phyloP scores from a whole-genome alignment of 2,888 invertebrate species.

The Dynastes grantii region DNA sequence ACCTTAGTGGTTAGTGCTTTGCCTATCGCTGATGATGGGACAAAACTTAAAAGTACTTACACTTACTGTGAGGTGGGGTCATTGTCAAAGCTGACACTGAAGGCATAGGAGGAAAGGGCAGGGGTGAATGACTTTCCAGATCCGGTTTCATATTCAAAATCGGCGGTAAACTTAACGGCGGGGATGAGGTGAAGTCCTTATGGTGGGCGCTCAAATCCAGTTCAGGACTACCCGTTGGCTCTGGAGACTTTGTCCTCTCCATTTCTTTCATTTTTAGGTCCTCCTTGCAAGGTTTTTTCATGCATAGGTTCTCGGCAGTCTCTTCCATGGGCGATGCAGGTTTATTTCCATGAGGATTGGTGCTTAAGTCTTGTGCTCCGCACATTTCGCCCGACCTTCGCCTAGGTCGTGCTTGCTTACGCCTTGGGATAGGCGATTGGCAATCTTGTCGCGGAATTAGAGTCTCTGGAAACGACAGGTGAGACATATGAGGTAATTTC shows the following conservation, averaged over 20 bases:
- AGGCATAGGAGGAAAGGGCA: slow-evolving; percentile 83
- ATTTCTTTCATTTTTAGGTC: slow-evolving; percentile 56
- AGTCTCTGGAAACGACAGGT: slow-evolving; percentile 69
- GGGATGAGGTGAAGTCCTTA: slow-evolving; percentile 72
- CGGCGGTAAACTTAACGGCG: slow-evolving; percentile 73
- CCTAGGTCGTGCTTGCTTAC: slow-evolving; percentile 90
- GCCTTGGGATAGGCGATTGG: slow-evolving; percentile 85
- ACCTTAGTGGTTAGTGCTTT: too few species aligned
- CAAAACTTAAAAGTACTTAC: slow-evolving; percentile 62
- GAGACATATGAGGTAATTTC: slow-evolving; percentile 71
- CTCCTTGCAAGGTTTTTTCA: slow-evolving; percentile 70
- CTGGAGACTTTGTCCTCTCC: slow-evolving; percentile 60
- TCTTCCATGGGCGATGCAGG: slow-evolving; percentile 63
- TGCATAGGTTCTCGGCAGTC: slow-evolving; percentile 76
- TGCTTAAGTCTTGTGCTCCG: slow-evolving; percentile 77
- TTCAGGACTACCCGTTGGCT: slow-evolving; percentile 64
- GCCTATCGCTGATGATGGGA: too few species aligned
- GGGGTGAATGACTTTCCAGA: slow-evolving; percentile 70
- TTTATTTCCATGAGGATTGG: slow-evolving; percentile 56
- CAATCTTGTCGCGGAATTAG: slow-evolving; percentile 72
- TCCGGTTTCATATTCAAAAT: slow-evolving; percentile 67
- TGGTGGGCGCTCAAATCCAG: slow-evolving; percentile 66
- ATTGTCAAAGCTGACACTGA: slow-evolving; percentile 83
- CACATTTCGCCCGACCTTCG: slow-evolving; percentile 85
- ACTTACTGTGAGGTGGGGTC: slow-evolving; percentile 89